Conservation (phyloP, 2,113 vertebrate genomes). For the Speoplatyrhinus poulsoni region DNA sequence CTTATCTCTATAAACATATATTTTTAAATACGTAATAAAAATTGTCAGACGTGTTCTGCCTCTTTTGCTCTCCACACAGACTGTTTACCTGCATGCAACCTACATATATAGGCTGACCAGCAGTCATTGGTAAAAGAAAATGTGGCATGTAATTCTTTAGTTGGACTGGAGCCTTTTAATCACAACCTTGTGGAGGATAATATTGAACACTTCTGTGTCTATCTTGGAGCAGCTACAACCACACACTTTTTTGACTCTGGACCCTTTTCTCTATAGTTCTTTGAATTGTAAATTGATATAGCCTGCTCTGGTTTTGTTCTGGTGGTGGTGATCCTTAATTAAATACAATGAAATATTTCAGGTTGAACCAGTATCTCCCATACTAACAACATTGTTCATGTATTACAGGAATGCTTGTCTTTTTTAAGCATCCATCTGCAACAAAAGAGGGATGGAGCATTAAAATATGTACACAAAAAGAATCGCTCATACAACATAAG, state of each 20-base stretch:
- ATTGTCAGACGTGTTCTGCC: too few relatives aligned
- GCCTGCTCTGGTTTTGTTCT: not conserved
- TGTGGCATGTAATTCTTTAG: not conserved
- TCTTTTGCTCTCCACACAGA: too few relatives aligned
- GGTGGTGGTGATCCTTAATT: not conserved
- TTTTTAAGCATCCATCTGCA: not conserved
- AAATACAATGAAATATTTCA: slow-evolving; percentile 13
- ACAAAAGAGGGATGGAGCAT: not conserved
- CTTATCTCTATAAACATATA: too few relatives aligned
- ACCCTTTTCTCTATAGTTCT: slow-evolving; percentile 12
- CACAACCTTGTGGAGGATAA: slow-evolving; percentile 8
- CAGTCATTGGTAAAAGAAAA: not conserved
- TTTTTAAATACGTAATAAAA: too few relatives aligned
- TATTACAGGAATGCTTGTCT: not conserved
- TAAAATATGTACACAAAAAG: not conserved
- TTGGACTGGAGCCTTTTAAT: slow-evolving; percentile 2
- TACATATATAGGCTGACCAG: not conserved
- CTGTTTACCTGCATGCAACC: too few relatives aligned
- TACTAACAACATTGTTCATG: not conserved
- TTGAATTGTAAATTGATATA: slow-evolving; percentile 6
- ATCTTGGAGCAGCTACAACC: slow-evolving; percentile 4
- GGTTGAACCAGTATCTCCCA: not conserved
- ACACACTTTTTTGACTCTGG: slow-evolving; percentile 16
- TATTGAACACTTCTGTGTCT: slow-evolving; percentile 1
- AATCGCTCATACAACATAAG: too few relatives aligned